Conservation (phyloP, 2,797 vertebrate genomes). For the Glossophaga mutica region DNA sequence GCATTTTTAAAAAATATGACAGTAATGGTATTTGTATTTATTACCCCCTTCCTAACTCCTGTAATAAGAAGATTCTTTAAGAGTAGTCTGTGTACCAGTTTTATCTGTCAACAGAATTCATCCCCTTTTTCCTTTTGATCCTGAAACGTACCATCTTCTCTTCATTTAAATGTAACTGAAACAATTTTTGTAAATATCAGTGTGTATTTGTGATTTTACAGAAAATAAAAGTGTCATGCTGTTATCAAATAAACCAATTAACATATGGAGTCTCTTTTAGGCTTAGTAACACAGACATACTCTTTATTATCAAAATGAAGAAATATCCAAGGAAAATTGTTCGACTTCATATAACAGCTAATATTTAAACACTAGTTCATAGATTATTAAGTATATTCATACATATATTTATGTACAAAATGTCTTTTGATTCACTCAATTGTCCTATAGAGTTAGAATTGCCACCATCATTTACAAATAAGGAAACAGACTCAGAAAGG, state of each 20-base stretch:
- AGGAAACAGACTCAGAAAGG: neutral
- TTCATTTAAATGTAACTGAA: conserved; percentile 16
- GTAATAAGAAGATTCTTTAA: neutral
- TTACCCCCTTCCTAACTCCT: neutral
- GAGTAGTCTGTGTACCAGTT: neutral
- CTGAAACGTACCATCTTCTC: neutral
- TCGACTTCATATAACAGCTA: neutral
- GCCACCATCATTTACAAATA: neutral
- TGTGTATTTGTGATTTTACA: conserved; percentile 45
- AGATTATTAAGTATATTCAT: neutral
- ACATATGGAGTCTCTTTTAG: neutral
- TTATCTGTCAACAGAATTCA: neutral
- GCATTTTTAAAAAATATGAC: neutral
- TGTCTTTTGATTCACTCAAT: neutral
- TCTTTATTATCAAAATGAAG: neutral
- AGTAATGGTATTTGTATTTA: conserved; percentile 20
- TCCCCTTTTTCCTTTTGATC: neutral
- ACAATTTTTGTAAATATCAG: conserved; percentile 47
- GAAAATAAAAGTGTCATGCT: neutral
- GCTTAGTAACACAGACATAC: neutral
- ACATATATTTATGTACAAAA: neutral
- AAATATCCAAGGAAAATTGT: neutral
- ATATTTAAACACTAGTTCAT: neutral
- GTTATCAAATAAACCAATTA: conserved; percentile 25
- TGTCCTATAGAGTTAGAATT: neutral